These are phyloP conservation scores for Silurus glanis DNA, from an alignment of 2,113 vertebrate species.

Conservation along the genomic window DNA sequence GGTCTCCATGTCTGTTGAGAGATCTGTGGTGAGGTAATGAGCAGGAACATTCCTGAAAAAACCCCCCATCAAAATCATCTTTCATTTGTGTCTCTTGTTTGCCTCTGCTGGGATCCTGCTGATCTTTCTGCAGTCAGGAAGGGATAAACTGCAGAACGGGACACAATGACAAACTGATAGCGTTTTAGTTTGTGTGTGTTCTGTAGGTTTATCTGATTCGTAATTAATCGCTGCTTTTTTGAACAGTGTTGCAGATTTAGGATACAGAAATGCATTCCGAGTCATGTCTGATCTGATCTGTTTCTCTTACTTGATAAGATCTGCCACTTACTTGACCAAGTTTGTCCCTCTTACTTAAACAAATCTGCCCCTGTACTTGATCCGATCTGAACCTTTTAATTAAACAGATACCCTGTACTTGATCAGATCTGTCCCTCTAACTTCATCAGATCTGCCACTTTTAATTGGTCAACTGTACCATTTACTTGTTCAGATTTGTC, in stretches of 20 bases:
- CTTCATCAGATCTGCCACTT: too few species aligned
- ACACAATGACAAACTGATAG: background rate
- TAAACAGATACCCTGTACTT: too few species aligned
- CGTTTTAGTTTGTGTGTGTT: background rate
- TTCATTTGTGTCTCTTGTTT: constrained; percentile 16
- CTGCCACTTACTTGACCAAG: too few species aligned
- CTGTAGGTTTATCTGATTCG: background rate
- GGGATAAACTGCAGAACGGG: background rate
- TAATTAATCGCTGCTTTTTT: background rate
- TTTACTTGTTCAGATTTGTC: too few species aligned
- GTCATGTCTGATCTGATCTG: background rate
- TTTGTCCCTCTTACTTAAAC: too few species aligned
- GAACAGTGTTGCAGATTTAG: background rate
- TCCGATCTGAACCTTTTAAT: too few species aligned
- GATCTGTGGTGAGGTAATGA: constrained; percentile 33
- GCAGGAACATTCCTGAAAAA: constrained; percentile 3
- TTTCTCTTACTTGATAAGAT: background rate
- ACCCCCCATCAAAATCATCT: background rate
- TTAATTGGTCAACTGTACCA: too few species aligned
- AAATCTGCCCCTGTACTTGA: too few species aligned
- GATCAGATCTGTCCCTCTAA: too few species aligned
- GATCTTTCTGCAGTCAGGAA: background rate
- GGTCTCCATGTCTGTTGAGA: constrained; percentile 17
- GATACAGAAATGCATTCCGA: background rate
- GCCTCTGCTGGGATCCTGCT: background rate